Base-by-base conservation (phyloP, 2,113 vertebrate genomes). In the Spea bombifrons region DNA sequence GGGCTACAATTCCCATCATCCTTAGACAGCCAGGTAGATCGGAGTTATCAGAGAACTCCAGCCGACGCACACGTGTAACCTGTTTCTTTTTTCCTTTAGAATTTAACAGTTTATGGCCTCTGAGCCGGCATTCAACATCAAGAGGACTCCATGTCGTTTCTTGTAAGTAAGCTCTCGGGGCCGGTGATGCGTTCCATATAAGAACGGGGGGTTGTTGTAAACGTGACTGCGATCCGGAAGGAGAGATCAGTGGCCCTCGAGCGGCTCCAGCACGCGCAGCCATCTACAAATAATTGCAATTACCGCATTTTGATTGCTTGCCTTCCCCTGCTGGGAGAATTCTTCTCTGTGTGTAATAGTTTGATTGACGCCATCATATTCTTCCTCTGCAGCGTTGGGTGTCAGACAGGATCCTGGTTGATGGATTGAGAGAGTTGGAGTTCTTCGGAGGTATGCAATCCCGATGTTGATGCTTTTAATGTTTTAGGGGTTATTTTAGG, bases 361-460 rank as follows among this genome's bases (percentile, higher is more conserved):
- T 30, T 30, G 30, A 30, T 30, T 30, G 30, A 30, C 30, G 85
- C 5, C 81, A 73, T 74, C 81, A 82, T 84, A 83, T 57, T 5
- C 82, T 86, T 82, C 82, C 83, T 71, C 83, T 88, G 84, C 88
- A 99, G 97, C 94, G 96, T 84, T 99, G 97, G 97, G 96, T 99
- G 86, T 94, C 97, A 83, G 97, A 98, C 88, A 98, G 96, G 89
- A 93, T 99, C 91, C 98, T 97, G 88, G 95, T 98, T 92, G 97
- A 99, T 91, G 97, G 96, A 84, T 91, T 99, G 86, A 94, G 96
- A 89, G 97, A 99, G 88, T 93, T 98, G 80, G 96, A 98, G 86
- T 92, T 99, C 76, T 98, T 99, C 79, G 96, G 96, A 95, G 97
- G 97, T 98, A 91, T 95, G 95, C 85, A 81, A 13, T 13, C 50